These are phyloP conservation scores for Ptychobarbus kaznakovi DNA, from an alignment of 2,797 vertebrate genomes.

Conservation along the genomic window DNA sequence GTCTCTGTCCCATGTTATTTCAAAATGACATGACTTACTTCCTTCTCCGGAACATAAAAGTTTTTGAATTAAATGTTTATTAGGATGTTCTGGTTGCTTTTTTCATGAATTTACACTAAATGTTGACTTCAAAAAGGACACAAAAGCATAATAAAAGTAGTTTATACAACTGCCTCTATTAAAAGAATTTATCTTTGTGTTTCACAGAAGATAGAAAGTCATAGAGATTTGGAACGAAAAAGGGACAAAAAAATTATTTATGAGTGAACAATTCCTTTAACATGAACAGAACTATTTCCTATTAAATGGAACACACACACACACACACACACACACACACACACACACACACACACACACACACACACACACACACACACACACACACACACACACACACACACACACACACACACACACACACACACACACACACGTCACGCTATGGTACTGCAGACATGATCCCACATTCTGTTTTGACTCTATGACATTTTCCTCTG, in stretches of 20 bases:
- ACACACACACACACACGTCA: background rate
- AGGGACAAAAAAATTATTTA: background rate
- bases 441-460: background rate
- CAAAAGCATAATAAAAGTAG: background rate
- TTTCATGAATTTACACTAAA: background rate
- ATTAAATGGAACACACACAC: background rate
- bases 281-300: background rate
- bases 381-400: background rate
- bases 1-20: background rate
- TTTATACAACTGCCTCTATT: background rate
- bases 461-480: background rate
- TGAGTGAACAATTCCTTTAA: slow-evolving; percentile 23
- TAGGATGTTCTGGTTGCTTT: background rate
- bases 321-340: background rate
- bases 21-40: background rate
- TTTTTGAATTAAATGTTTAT: background rate
- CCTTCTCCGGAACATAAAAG: background rate
- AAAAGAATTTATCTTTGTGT: background rate
- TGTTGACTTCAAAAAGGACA: background rate
- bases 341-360: no score
- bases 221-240: background rate
- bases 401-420: background rate
- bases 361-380: background rate
- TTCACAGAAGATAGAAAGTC: slow-evolving; percentile 9
- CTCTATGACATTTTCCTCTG: slow-evolving; percentile 5